Conservation (phyloP, 2,888 invertebrate genomes). For the Sycophila texana region DNA sequence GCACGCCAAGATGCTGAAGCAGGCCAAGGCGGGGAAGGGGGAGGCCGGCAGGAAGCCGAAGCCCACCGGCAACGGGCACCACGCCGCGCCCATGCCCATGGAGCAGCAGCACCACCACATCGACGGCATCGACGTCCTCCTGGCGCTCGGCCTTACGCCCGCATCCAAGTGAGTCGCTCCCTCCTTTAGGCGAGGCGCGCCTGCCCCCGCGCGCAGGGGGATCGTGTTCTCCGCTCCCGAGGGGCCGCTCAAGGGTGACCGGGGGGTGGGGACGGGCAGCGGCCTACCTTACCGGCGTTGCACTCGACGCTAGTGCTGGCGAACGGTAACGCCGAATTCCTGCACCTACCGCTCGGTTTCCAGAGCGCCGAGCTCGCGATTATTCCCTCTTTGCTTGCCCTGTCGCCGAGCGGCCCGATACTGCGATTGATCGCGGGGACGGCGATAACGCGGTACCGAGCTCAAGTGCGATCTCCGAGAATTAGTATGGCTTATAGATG, state of each 20-base stretch:
- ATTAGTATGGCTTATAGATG: too few relatives aligned
- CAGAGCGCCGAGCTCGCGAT: too few relatives aligned
- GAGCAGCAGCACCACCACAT: conserved; percentile 26
- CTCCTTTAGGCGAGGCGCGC: neutral
- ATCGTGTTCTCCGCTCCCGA: neutral
- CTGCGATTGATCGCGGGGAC: too few relatives aligned
- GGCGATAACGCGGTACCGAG: too few relatives aligned
- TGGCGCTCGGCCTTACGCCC: conserved; percentile 79
- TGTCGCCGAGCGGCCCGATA: too few relatives aligned
- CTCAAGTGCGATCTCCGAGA: too few relatives aligned
- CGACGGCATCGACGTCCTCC: conserved; percentile 76
- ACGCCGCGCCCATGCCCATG: conserved; percentile 1
- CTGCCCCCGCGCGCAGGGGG: too few relatives aligned
- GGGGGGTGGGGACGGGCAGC: conserved; percentile 2
- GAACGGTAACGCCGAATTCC: too few relatives aligned
- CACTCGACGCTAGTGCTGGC: too few relatives aligned
- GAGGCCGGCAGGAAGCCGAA: conserved; percentile 2
- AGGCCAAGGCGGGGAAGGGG: conserved; percentile 21
- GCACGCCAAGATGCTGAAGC: conserved; percentile 64
- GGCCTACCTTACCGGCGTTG: conserved; percentile 22
- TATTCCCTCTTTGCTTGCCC: too few relatives aligned
- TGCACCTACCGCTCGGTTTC: too few relatives aligned
- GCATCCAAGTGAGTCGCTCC: conserved; percentile 69
- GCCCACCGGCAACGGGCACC: neutral
- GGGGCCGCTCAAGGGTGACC: neutral